Evolutionary conservation across 1,140 invertebrate species (phyloP), one percentile per base, ranked within the genome.

Genomic region (Neodiprion fabricii): DNA sequence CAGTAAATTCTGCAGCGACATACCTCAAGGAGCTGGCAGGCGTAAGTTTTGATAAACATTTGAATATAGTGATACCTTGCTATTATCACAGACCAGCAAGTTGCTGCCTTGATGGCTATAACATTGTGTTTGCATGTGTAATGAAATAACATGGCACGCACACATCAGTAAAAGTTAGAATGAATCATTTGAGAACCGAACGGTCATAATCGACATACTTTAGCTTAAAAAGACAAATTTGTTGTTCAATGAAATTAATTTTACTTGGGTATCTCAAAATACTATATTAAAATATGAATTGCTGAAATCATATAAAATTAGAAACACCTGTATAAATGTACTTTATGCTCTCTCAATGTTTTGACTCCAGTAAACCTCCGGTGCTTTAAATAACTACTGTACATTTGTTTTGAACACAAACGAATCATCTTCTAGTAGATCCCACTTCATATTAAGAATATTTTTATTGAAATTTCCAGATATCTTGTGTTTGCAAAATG

Each of bases 21-120:
- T 98, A 17, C 90, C 92, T 67, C 93, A 95, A 84, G 97, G 97
- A 72, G 94, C 95, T 82, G 96, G 96, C 74, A 91, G 95, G 90
- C 92, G 95, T 96, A 88, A 90, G 92, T 90, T 71, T 73, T 74
- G 65, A 73, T 76, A n/a, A 12, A 61, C 1, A 68, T 40, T 67
- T 70, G 68, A 12, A 28, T 28, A 17, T 77, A 40, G 28, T 40
- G 28, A 40, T 40, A 40, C 28, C 28, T 40, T 5, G 17, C 17
- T 21, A 21, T 21, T 21, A 21, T 21, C 17, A 21, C 17, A 21
- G 17, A 21, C 17, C 17, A 21, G 17, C 17, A 21, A 21, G 17
- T 21, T 21, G 17, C 17, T 21, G 28, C 28, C 28, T 40, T 40
- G 28, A 5, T 40, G 28, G 28, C 28, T 40, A 40, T 40, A 65